These are phyloP conservation scores for Pseudopodoces humilis DNA, from an alignment of 2,113 vertebrate genomes.

Conservation along the genomic window DNA sequence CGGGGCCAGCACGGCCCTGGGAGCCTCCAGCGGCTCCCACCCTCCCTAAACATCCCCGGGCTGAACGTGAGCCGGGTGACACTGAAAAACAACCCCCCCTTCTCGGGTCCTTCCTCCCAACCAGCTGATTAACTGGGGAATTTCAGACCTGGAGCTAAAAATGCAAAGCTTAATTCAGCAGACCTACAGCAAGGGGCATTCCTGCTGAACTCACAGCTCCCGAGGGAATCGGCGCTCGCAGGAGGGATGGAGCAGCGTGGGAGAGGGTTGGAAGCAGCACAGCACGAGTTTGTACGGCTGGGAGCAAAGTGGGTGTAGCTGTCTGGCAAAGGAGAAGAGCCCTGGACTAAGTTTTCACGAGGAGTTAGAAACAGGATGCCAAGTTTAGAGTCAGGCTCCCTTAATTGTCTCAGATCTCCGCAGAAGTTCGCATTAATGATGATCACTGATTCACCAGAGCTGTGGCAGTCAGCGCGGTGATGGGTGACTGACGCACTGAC, in stretches of 20 bases:
- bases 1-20: neutral
- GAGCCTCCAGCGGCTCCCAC: neutral
- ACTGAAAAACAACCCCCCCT: neutral
- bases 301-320: neutral
- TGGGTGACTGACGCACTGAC: neutral
- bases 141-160: neutral
- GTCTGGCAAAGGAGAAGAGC: neutral
- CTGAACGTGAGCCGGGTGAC: neutral
- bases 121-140: neutral
- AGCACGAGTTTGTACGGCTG: neutral
- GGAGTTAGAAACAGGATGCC: rapidly evolving
- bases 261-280: neutral
- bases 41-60: neutral
- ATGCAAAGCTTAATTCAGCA: neutral
- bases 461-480: neutral
- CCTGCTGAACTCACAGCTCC: neutral
- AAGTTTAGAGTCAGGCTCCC: neutral
- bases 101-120: neutral
- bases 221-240: neutral
- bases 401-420: neutral
- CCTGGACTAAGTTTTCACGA: neutral
- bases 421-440: neutral
- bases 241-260: neutral
- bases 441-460: neutral
- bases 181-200: rapidly evolving